Evolutionary conservation across 37 sponge, comb jelly and placozoan genomes (phyloP).

Genomic region (Hexactinellida sp.): DNA sequence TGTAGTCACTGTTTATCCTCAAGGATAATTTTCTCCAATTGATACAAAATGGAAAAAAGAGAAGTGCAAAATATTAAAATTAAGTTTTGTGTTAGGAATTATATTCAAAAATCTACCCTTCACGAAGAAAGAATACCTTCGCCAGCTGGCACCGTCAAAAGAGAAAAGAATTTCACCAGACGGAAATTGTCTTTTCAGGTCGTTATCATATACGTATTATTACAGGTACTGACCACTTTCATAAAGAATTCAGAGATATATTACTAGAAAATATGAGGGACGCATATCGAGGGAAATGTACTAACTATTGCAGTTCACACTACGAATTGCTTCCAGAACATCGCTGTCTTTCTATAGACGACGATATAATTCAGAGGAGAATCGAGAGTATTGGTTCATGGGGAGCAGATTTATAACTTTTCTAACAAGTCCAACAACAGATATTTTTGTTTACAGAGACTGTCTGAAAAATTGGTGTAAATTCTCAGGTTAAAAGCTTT

Average conservation of each 20-base stretch:
- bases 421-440: too few relatives aligned
- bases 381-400: too few relatives aligned
- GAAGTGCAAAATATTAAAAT: too few relatives aligned
- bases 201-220: neutral
- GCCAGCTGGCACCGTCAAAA: neutral
- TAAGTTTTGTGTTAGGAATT: too few relatives aligned
- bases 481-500: too few relatives aligned
- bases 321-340: neutral
- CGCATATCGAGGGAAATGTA: neutral
- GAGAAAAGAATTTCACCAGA: neutral
- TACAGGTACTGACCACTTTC: neutral
- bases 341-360: neutral
- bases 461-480: too few relatives aligned
- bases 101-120: neutral
- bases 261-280: neutral
- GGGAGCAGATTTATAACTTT: too few relatives aligned
- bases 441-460: too few relatives aligned
- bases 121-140: neutral
- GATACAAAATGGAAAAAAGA: too few relatives aligned
- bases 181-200: conserved; percentile 3
- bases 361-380: too few relatives aligned
- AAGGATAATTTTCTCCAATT: neutral
- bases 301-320: neutral
- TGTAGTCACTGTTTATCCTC: too few relatives aligned
- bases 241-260: neutral